Conservation (phyloP, 2,888 invertebrate species). For the Tachina fera region DNA sequence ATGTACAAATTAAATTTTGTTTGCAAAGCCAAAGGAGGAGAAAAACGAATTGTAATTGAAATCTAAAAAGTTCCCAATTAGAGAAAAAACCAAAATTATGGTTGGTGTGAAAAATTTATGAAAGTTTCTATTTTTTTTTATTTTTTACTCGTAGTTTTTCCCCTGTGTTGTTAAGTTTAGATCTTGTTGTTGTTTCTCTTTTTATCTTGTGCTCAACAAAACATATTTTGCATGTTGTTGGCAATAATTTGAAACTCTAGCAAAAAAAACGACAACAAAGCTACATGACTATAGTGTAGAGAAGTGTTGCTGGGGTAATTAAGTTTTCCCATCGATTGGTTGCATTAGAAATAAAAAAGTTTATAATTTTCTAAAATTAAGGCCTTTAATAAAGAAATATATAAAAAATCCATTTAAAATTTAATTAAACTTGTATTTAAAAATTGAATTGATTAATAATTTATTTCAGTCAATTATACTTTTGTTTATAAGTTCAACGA, state of each 20-base stretch:
- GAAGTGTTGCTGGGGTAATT: background rate
- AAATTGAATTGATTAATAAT: too few relatives aligned
- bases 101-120: slow-evolving; percentile 57
- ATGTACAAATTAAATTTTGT: slow-evolving; percentile 48
- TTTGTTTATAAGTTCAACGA: too few relatives aligned
- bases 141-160: background rate
- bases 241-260: slow-evolving; percentile 50
- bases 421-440: too few relatives aligned
- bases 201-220: slow-evolving; percentile 25
- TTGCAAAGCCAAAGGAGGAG: background rate
- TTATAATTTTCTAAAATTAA: too few relatives aligned
- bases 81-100: slow-evolving; percentile 60
- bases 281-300: background rate
- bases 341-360: background rate
- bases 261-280: background rate
- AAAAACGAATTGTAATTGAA: slow-evolving; percentile 57
- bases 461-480: too few relatives aligned
- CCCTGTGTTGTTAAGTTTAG: background rate
- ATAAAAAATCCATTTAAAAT: too few relatives aligned
- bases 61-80: slow-evolving; percentile 66
- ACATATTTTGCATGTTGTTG: slow-evolving; percentile 61
- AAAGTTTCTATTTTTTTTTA: background rate
- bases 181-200: background rate
- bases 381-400: too few relatives aligned
- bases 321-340: background rate